Evolutionary conservation across 2,797 vertebrate species (phyloP), one percentile per base, ranked within the genome.

Genomic region (Loriculus beryllinus): DNA sequence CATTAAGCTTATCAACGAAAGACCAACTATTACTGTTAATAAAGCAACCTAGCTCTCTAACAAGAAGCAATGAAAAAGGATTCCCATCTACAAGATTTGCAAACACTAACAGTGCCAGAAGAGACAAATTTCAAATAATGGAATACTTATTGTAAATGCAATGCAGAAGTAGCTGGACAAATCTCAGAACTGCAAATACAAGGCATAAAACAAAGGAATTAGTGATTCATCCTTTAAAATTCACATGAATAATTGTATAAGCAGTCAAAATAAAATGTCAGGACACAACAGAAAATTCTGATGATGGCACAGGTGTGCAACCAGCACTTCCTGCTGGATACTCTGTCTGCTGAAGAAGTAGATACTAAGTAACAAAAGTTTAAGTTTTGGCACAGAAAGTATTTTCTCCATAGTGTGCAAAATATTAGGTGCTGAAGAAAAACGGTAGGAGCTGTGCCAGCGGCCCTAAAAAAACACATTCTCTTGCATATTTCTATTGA

Each of bases 381-480:
- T 59, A 71, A 69, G 28, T 93, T 83, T 93, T 95, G 80, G 81
- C 71, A 94, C 48, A 82, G 8, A 20, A 87, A 57, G 20, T 60
- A 86, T 88, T 96, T 96, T 82, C 81, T 88, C 60, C 20, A 81
- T 20, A 91, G 54, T 14, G 9, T 72, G 35, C 26, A 93, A 88
- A 92, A 79, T 80, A 81, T 68, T 62, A 88, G 60, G 51, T 57
- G 62, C 72, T 91, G 68, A 78, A 93, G 77, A 91, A 96, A 89
- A 97, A 91, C 72, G 78, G 63, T 16, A 6, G n/a, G 29, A 91
- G 39, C 56, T 86, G 40, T 76, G 43, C 75, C 83, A 94, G 51
- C 28, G 82, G 81, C 87, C 91, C 91, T 70, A 63, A 93, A 90
- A 96, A 82, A 60, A 85, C 63, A 80, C 91, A 86, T 88, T 96